A percentile compares a stretch with the other conserved stretches of the same genome.
Evolutionary conservation across 1,140 invertebrate species (phyloP).

Genomic region (Trachymyrmex cornetzi): DNA sequence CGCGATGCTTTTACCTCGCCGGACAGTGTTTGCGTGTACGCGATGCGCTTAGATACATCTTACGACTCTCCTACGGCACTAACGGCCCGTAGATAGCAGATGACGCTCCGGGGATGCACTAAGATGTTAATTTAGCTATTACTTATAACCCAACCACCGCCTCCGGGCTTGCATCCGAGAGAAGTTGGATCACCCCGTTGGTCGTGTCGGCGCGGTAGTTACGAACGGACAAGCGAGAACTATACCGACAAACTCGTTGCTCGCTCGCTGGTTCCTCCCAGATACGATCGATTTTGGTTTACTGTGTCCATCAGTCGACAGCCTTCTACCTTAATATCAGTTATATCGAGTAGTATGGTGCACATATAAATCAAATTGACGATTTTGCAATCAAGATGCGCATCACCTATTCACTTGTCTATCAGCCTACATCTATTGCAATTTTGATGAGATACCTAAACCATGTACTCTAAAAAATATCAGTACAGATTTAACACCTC

Average conservation of each 20-base stretch:
- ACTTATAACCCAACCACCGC: conserved; percentile 75
- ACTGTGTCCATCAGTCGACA: not conserved
- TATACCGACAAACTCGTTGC: conserved; percentile 65
- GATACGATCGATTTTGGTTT: conserved; percentile 65
- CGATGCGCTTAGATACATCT: conserved; percentile 69
- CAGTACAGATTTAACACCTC: too few relatives aligned
- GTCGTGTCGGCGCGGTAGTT: conserved; percentile 65
- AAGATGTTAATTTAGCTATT: conserved; percentile 86
- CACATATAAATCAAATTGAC: conserved; percentile 46
- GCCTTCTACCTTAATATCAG: conserved; percentile 37
- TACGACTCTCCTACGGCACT: conserved; percentile 67
- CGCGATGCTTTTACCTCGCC: conserved; percentile 59
- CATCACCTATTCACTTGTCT: not conserved
- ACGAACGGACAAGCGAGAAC: conserved; percentile 65
- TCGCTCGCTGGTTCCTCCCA: conserved; percentile 43
- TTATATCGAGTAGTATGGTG: conserved; percentile 22
- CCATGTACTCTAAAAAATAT: too few relatives aligned
- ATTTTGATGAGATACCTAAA: conserved; percentile 19
- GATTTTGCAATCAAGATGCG: conserved; percentile 38
- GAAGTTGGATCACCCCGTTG: conserved; percentile 61
- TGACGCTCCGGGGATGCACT: conserved; percentile 84
- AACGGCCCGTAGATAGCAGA: conserved; percentile 83
- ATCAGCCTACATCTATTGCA: not conserved
- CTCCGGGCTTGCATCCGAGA: conserved; percentile 59
- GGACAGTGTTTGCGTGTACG: conserved; percentile 49